Percentiles rank a stretch among this genome's conserved stretches.
Evolutionary conservation across 1,140 invertebrate species (phyloP).

Genomic region (Pissodes strobi): DNA sequence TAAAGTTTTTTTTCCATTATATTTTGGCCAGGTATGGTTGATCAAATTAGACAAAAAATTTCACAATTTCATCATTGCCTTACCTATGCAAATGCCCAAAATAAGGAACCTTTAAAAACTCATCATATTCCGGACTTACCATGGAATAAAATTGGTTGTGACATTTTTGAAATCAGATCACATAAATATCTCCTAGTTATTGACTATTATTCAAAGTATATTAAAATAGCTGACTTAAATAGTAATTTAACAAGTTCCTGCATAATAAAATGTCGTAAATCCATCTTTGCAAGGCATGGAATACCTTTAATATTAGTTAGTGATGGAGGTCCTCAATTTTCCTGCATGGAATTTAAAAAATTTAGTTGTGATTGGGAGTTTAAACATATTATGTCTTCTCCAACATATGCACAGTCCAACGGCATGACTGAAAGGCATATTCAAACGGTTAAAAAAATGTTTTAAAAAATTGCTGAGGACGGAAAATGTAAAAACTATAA

Average conservation of each 20-base stretch:
- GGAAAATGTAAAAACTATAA: too few relatives aligned
- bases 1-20: constrained; percentile 56
- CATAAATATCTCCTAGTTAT: constrained; percentile 51
- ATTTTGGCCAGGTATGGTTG: constrained; percentile 48
- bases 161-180: constrained; percentile 49
- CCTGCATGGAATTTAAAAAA: constrained; percentile 50
- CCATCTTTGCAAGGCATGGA: constrained; percentile 46
- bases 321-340: constrained; percentile 56
- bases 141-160: constrained; percentile 47
- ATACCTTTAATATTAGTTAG: constrained; percentile 51
- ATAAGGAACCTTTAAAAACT: constrained; percentile 45
- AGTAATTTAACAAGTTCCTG: not conserved
- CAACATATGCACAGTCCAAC: constrained; percentile 53
- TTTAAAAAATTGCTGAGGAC: constrained; percentile 44
- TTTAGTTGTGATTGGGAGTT: constrained; percentile 56
- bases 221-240: constrained; percentile 38
- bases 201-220: constrained; percentile 52
- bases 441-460: constrained; percentile 51
- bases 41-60: constrained; percentile 56
- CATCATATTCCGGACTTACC: constrained; percentile 45
- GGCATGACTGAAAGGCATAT: constrained; percentile 53
- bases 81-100: constrained; percentile 42
- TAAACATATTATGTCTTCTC: constrained; percentile 51
- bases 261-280: constrained; percentile 41
- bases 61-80: constrained; percentile 53